Evolutionary conservation across 2,888 invertebrate species (phyloP).

Genomic region (Crocallis elinguaria): DNA sequence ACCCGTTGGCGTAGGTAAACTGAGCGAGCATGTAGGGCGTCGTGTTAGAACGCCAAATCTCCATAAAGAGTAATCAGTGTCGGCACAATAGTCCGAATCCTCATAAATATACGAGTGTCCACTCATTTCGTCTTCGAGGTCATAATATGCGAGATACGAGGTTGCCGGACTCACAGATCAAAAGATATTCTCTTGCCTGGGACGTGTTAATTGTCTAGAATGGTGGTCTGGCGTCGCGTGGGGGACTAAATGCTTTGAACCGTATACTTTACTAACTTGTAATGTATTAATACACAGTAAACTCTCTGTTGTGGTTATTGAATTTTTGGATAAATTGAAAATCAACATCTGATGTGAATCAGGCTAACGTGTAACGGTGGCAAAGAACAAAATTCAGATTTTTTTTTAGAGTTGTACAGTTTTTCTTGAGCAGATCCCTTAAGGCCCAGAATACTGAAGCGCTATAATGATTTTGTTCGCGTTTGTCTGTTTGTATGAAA

Average conservation of each 20-base stretch:
- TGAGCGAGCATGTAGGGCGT: constrained; percentile 62
- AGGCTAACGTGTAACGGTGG: too few species aligned
- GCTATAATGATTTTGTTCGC: too few species aligned
- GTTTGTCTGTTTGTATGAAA: too few species aligned
- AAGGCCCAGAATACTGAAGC: too few species aligned
- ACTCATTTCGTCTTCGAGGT: constrained; percentile 52
- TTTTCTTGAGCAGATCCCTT: too few species aligned
- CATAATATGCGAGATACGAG: constrained; percentile 13
- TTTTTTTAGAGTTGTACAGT: too few species aligned
- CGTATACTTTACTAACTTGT: too few species aligned
- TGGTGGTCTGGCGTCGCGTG: constrained; percentile 10
- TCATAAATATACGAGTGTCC: constrained; percentile 69
- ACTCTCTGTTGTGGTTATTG: too few species aligned
- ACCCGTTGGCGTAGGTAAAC: constrained; percentile 78
- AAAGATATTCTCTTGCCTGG: constrained; percentile 19
- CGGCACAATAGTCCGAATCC: constrained; percentile 68
- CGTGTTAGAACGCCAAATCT: constrained; percentile 73
- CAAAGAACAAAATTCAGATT: too few species aligned
- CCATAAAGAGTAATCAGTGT: constrained; percentile 81
- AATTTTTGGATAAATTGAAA: too few species aligned
- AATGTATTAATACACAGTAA: too few species aligned
- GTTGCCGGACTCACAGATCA: constrained; percentile 22
- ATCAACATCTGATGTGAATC: too few species aligned
- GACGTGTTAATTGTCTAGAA: constrained; percentile 32
- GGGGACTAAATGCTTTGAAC: constrained; percentile 7